Conservation (phyloP, 2,113 vertebrate species). For the Urocitellus parryii region DNA sequence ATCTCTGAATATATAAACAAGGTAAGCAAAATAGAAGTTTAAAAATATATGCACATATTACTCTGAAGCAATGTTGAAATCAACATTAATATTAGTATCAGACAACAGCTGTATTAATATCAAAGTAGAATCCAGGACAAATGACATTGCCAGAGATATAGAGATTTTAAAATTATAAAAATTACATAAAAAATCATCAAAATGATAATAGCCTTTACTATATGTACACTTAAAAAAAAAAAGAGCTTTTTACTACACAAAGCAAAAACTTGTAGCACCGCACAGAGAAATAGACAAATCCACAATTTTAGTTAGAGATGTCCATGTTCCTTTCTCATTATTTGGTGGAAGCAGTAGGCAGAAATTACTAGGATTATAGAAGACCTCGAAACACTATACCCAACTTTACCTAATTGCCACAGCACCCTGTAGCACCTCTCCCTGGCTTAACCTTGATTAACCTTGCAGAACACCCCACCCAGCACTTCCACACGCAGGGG, state of each 20-base stretch:
- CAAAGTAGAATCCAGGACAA: constrained; percentile 14
- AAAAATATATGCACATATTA: constrained; percentile 40
- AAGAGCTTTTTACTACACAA: background rate
- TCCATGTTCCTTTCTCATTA: background rate
- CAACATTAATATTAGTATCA: too few relatives aligned
- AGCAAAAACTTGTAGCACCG: background rate
- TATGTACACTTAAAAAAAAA: background rate
- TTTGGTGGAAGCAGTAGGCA: background rate
- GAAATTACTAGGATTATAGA: background rate
- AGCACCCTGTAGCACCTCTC: background rate
- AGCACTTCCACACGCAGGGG: accelerated
- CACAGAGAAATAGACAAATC: background rate
- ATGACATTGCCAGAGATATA: background rate
- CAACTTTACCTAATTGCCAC: background rate
- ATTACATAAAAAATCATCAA: background rate
- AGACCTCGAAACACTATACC: background rate
- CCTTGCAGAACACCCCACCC: background rate
- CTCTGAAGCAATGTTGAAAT: constrained; percentile 6
- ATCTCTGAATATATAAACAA: constrained; percentile 41
- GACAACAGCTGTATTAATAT: background rate
- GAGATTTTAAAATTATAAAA: constrained; percentile 33
- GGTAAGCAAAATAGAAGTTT: background rate
- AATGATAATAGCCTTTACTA: background rate
- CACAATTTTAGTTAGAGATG: constrained; percentile 22
- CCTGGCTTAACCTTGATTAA: background rate